Conservation (phyloP, 2,888 invertebrate genomes). For the Pandemis heparana region DNA sequence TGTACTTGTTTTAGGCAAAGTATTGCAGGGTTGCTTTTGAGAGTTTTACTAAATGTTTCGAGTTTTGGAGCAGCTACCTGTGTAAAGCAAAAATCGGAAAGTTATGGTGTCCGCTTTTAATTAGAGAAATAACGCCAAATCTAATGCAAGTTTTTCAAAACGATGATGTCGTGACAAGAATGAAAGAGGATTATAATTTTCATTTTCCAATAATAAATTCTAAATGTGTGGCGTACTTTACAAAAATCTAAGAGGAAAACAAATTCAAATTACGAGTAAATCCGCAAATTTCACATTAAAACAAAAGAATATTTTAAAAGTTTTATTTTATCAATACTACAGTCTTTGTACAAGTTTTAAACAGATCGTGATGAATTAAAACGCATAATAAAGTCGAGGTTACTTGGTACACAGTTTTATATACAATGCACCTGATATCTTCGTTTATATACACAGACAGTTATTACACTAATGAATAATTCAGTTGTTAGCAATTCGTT, state of each 20-base stretch:
- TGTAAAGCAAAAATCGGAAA: not conserved
- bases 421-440: conserved; percentile 63
- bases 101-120: not conserved
- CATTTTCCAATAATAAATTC: no score
- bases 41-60: conserved; percentile 9
- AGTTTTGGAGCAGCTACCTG: not conserved
- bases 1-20: conserved; percentile 7
- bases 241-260: not conserved
- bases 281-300: not conserved
- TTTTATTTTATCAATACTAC: conserved; percentile 81
- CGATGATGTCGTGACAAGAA: no score
- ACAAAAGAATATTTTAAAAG: conserved; percentile 56
- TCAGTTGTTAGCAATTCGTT: conserved; percentile 43
- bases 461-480: conserved; percentile 32
- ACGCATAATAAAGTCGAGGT: conserved; percentile 59
- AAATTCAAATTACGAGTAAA: not conserved
- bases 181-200: no score
- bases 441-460: conserved; percentile 49
- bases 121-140: not conserved
- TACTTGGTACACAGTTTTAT: conserved; percentile 61
- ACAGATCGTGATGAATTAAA: conserved; percentile 67
- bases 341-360: conserved; percentile 70
- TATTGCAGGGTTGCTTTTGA: conserved; percentile 8
- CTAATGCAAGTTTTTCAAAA: not conserved
- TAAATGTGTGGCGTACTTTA: no score